Evolutionary conservation across 2,113 vertebrate genomes (phyloP).

Genomic region (Triplophysa siluroides): DNA sequence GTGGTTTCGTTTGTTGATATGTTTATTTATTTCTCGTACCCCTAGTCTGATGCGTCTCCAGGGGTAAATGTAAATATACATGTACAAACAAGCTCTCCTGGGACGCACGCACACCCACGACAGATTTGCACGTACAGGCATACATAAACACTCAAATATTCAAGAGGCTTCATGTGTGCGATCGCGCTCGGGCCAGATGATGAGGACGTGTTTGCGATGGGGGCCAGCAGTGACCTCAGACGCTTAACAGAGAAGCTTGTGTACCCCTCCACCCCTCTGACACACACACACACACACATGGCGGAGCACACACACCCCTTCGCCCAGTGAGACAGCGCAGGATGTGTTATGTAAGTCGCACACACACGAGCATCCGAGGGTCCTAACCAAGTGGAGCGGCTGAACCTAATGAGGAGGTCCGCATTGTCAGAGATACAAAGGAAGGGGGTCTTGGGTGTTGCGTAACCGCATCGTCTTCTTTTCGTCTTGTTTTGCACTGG

Average conservation of each 20-base stretch:
- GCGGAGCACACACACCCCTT: constrained; percentile 1
- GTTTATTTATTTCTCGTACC: constrained; percentile 31
- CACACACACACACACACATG: constrained; percentile 9
- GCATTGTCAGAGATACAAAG: constrained; percentile 27
- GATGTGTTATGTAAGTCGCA: constrained; percentile 49
- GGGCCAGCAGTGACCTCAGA: constrained; percentile 45
- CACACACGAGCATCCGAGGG: constrained; percentile 17
- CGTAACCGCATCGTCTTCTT: constrained; percentile 14
- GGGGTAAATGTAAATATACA: constrained; percentile 28
- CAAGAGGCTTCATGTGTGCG: constrained; percentile 36
- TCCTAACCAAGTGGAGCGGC: background rate
- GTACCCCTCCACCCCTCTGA: constrained; percentile 27
- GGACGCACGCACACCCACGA: background rate
- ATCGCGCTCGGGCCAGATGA: constrained; percentile 38
- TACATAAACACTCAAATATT: constrained; percentile 12
- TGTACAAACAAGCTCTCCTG: constrained; percentile 26
- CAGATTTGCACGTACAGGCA: constrained; percentile 4
- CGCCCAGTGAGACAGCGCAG: constrained; percentile 33
- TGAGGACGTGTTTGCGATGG: constrained; percentile 43
- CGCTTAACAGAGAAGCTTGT: constrained; percentile 32
- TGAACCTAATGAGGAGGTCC: constrained; percentile 30
- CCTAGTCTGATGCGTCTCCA: constrained; percentile 4
- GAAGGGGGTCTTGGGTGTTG: constrained; percentile 16
- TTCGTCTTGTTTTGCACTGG: background rate
- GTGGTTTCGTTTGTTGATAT: constrained; percentile 25